A percentile compares a stretch with the other conserved stretches of the same genome.
Evolutionary conservation across 2,797 vertebrate genomes (phyloP).

Genomic region (Todus mexicanus): DNA sequence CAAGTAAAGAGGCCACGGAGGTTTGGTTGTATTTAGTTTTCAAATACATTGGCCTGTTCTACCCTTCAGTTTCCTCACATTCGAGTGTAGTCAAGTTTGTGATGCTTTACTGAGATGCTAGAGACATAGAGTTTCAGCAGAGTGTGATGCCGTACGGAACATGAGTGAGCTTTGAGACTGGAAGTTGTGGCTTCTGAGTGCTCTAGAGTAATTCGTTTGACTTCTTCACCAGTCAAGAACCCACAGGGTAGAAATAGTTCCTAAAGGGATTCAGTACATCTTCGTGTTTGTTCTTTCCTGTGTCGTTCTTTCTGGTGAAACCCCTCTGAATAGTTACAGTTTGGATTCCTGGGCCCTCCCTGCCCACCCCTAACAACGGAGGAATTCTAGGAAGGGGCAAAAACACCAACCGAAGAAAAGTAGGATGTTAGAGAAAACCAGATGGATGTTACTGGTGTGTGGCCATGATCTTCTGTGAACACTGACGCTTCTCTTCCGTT

Average conservation of each 20-base stretch:
- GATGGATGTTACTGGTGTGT: neutral
- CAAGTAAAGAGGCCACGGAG: neutral
- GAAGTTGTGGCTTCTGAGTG: neutral
- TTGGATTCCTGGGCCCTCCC: neutral
- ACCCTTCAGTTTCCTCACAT: neutral
- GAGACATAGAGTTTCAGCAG: rapidly evolving
- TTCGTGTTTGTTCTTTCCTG: neutral
- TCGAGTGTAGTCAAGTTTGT: neutral
- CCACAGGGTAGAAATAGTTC: neutral
- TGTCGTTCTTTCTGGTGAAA: neutral
- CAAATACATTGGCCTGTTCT: neutral
- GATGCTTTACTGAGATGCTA: neutral
- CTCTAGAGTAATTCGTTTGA: neutral
- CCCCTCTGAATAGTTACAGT: neutral
- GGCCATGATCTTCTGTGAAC: neutral
- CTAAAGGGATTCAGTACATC: neutral
- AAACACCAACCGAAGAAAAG: neutral
- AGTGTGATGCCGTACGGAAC: neutral
- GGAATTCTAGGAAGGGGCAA: neutral
- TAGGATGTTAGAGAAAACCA: neutral
- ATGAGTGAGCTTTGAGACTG: neutral
- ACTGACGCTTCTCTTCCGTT: neutral
- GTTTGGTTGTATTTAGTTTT: neutral
- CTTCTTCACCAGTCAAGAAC: neutral
- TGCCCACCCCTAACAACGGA: neutral